Evolutionary conservation across 1,140 invertebrate species (phyloP).

Genomic region (Drosophila pseudoananassae): DNA sequence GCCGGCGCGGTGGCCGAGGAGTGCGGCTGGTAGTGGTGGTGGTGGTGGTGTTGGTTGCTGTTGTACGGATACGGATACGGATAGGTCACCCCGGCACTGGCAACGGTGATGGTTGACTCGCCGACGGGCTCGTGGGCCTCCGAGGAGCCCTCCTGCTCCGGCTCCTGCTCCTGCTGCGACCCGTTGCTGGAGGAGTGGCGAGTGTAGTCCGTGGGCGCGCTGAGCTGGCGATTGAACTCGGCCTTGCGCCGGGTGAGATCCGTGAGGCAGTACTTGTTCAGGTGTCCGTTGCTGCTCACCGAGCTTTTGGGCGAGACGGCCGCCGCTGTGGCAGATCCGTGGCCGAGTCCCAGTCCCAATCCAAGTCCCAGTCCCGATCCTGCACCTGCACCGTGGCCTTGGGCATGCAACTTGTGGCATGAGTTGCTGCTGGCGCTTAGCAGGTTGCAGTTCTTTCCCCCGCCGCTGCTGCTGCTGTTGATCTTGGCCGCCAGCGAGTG

Average conservation of each 20-base stretch:
- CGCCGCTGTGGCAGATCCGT: conserved; percentile 30
- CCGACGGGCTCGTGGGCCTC: conserved; percentile 65
- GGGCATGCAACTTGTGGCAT: conserved; percentile 79
- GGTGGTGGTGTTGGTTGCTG: conserved; percentile 1
- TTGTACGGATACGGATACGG: conserved; percentile 34
- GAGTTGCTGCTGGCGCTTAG: conserved; percentile 80
- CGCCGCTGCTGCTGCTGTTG: conserved; percentile 54
- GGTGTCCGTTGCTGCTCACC: conserved; percentile 80
- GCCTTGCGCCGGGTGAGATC: conserved; percentile 82
- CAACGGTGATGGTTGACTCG: conserved; percentile 80
- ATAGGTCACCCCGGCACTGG: conserved; percentile 67
- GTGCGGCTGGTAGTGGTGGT: conserved; percentile 17
- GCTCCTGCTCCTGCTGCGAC: conserved; percentile 73
- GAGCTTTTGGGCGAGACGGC: conserved; percentile 79
- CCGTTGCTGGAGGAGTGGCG: conserved; percentile 76
- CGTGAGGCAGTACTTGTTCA: conserved; percentile 82
- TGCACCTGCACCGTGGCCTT: conserved; percentile 31
- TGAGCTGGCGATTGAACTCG: conserved; percentile 83
- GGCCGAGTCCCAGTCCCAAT: conserved; percentile 17
- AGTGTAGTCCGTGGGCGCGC: conserved; percentile 79
- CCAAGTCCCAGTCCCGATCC: conserved; percentile 6
- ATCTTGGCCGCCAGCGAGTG: conserved; percentile 80
- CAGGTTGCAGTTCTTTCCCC: conserved; percentile 76
- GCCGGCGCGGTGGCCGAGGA: conserved; percentile 60
- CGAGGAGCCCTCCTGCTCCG: conserved; percentile 46